phyloP scores from a whole-genome alignment of 1,140 invertebrate species.

The Parapsyche elsis region DNA sequence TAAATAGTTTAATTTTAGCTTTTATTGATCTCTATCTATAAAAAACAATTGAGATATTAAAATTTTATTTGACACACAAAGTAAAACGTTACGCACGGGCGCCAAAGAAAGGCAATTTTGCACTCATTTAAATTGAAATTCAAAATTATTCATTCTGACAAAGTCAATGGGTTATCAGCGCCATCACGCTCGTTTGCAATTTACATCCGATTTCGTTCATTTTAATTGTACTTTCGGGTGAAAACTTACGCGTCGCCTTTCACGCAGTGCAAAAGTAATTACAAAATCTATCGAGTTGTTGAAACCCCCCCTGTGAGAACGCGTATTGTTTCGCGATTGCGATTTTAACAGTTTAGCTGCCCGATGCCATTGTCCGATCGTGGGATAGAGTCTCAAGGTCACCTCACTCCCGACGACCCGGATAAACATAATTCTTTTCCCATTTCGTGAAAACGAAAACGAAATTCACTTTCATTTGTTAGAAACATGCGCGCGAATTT shows the following conservation, averaged over 20 bases:
- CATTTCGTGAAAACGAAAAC: slow-evolving; percentile 7
- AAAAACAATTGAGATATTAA: too few relatives aligned
- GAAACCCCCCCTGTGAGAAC: neutral
- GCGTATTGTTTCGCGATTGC: neutral
- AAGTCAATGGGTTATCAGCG: too few relatives aligned
- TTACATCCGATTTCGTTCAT: too few relatives aligned
- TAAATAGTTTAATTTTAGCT: too few relatives aligned
- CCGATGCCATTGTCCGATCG: neutral
- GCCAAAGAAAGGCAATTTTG: too few relatives aligned
- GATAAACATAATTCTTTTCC: neutral
- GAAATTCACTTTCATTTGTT: slow-evolving; percentile 10
- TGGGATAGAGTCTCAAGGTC: neutral
- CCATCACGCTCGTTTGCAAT: too few relatives aligned
- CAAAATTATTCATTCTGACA: too few relatives aligned
- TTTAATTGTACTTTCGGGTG: neutral
- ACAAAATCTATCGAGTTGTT: neutral
- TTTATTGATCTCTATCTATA: too few relatives aligned
- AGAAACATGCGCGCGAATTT: neutral
- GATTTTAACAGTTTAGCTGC: neutral
- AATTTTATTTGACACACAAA: too few relatives aligned
- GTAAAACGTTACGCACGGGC: too few relatives aligned
- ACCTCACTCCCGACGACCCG: neutral
- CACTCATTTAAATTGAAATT: too few relatives aligned
- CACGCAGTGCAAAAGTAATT: neutral
- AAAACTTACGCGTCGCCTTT: neutral